Base-by-base conservation (phyloP, 2,113 vertebrate genomes). In the Neoarius graeffei region DNA sequence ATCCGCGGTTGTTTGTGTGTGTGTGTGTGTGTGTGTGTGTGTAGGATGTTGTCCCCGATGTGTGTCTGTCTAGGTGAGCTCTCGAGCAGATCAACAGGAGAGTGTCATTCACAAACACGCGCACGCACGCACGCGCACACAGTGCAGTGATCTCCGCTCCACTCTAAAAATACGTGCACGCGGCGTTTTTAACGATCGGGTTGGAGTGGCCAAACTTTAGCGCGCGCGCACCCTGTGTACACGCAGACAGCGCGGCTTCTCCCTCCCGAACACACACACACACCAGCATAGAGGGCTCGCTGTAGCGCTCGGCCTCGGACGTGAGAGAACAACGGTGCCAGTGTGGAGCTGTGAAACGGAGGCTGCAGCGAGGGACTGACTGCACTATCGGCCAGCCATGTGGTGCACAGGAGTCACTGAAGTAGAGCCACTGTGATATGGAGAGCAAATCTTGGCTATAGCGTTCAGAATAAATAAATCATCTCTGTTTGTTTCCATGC, bases 101-200 rank as follows among this genome's bases (percentile, higher is more conserved):
- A 92, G 91, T 83, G 67, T 89, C 91, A 91, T 92, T 69, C 27
- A 42, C 56, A 27, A 2, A 35, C 13, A 35, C 27, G 5, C 4
- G 14, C 57, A 35, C 54, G 4, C 54, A 9, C n/a, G 20, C 15
- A 20, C n/a, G n/a, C 17, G 60, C 20, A 85, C 59, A 71, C 71
- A 93, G 87, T 91, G 93, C 91, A 89, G 76, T 81, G 85, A 89
- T 89, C 85, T 91, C 69, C 52, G 23, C 91, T 91, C 64, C 87
- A 87, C 81, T 89, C 88, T 93, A 92, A 91, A 93, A 91, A 91
- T 92, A 92, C 90, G 89, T 91, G 86, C 84, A 93, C 93, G 91
- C 91, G 93, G 89, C 90, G 92, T 92, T 92, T 89, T 90, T 93
- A 94, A 93, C 89, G 92, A 92, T 91, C 92, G 89, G 92, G 91